phyloP scores from a whole-genome alignment of 2,113 vertebrate species.

The Protobothrops mucrosquamatus region DNA sequence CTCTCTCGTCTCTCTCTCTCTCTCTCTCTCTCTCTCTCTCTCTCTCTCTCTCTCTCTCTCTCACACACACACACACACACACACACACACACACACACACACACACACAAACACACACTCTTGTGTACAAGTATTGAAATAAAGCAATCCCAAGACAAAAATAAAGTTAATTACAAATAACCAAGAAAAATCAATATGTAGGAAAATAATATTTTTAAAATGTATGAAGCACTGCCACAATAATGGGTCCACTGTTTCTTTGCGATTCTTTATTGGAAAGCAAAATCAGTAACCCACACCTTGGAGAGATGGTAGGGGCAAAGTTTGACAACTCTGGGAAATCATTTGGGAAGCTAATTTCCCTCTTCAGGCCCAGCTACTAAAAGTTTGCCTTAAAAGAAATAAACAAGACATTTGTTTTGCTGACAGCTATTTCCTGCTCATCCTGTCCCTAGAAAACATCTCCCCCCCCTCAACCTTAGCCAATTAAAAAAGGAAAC shows the following conservation, averaged over 20 bases:
- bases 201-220: neutral
- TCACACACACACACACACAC: too few species aligned
- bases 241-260: neutral
- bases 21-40: too few species aligned
- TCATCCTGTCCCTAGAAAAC: constrained; percentile 15
- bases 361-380: neutral
- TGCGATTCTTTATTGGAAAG: neutral
- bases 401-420: neutral
- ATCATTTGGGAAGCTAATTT: neutral
- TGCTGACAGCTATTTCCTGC: constrained; percentile 1
- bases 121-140: neutral
- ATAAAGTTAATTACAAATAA: neutral
- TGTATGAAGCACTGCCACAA: neutral
- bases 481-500: neutral
- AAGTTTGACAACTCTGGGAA: constrained; percentile 1
- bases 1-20: too few species aligned
- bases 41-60: too few species aligned
- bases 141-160: neutral
- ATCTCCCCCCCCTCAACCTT: neutral
- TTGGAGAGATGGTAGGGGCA: neutral
- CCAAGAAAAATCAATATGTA: neutral
- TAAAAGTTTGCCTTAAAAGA: neutral
- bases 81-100: too few species aligned
- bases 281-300: neutral
- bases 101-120: too few species aligned